Evolutionary conservation across 2,888 invertebrate genomes (phyloP).

Genomic region (Melinaea menophilus): DNA sequence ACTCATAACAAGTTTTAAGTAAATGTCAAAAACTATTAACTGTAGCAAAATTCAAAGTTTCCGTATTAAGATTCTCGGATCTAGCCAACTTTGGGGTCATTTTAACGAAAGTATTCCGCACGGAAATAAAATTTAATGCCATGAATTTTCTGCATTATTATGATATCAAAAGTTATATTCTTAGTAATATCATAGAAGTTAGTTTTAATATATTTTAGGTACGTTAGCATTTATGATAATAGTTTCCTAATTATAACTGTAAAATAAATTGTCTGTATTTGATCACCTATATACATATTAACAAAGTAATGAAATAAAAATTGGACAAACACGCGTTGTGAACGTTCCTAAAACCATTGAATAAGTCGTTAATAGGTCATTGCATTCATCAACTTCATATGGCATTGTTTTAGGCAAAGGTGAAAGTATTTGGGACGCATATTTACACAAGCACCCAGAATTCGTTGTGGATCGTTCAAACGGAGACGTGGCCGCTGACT

Average conservation of each 20-base stretch:
- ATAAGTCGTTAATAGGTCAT: too few species aligned
- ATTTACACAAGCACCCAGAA: conserved; percentile 71
- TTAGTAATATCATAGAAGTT: background rate
- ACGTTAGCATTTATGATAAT: background rate
- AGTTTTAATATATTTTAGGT: background rate
- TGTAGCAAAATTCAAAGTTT: conserved; percentile 20
- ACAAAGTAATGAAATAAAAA: too few species aligned
- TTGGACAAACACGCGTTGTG: too few species aligned
- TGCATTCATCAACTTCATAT: background rate
- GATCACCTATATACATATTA: too few species aligned
- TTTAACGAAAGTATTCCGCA: conserved; percentile 15
- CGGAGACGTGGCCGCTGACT: conserved; percentile 83
- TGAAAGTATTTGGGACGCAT: conserved; percentile 80
- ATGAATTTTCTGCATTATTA: background rate
- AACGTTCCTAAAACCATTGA: too few species aligned
- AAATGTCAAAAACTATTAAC: conserved; percentile 25
- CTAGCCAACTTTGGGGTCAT: conserved; percentile 22
- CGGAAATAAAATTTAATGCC: conserved; percentile 15
- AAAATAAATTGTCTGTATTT: too few species aligned
- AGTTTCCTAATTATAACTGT: too few species aligned
- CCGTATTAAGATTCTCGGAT: conserved; percentile 27
- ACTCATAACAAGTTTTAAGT: conserved; percentile 20
- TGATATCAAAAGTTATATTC: background rate
- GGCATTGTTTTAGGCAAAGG: conserved; percentile 74
- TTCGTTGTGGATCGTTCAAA: conserved; percentile 74